A percentile compares a stretch with the other conserved stretches of the same genome.
Conservation (phyloP, 2,113 vertebrate species). For the Ophthalmolycus amberensis region DNA sequence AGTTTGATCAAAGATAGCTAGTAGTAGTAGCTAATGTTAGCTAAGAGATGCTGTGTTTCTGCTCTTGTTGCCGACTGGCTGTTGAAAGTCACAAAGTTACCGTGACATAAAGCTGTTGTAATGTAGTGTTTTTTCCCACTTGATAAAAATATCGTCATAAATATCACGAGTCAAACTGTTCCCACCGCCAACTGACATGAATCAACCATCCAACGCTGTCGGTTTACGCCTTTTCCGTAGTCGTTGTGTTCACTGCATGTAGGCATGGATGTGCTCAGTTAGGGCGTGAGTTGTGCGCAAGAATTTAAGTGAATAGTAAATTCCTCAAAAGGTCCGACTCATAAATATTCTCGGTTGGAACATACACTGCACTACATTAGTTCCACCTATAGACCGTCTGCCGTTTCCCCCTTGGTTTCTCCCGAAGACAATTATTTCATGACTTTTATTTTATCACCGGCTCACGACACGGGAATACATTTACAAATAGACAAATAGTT, state of each 20-base stretch:
- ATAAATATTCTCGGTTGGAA: slow-evolving; percentile 16
- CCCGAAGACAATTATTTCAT: background rate
- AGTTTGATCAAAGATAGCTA: background rate
- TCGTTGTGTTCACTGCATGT: too few relatives aligned
- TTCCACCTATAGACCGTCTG: slow-evolving; percentile 23
- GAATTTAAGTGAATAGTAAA: slow-evolving; percentile 59
- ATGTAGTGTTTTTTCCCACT: background rate
- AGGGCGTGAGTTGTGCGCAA: background rate
- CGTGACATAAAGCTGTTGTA: background rate
- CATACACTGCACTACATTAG: background rate
- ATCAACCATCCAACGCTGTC: slow-evolving; percentile 10
- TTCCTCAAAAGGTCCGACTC: slow-evolving; percentile 35
- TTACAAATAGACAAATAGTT: background rate
- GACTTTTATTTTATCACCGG: background rate
- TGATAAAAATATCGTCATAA: background rate
- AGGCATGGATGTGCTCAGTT: background rate
- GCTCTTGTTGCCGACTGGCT: background rate
- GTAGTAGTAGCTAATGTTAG: slow-evolving; percentile 7
- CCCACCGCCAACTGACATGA: slow-evolving; percentile 41
- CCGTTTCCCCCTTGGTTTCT: background rate
- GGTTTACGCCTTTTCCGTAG: slow-evolving; percentile 52
- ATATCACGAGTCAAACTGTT: background rate
- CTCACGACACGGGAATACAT: too few relatives aligned
- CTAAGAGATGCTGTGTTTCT: background rate
- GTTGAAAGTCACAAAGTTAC: background rate